Base-by-base conservation (phyloP, 2,113 vertebrate species). In the Cryptotis parvus region DNA sequence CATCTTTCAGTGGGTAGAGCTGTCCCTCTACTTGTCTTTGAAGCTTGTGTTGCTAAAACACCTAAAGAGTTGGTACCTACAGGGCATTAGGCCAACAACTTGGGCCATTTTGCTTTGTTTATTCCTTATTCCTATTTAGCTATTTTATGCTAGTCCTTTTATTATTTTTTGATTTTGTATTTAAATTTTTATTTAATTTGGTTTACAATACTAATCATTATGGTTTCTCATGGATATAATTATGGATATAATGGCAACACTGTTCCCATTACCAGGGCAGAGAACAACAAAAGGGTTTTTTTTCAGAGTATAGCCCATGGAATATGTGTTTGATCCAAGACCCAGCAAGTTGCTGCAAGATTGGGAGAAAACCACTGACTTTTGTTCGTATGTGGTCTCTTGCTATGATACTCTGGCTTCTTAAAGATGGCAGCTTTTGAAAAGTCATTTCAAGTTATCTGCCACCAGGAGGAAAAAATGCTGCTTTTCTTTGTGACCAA, bases 391-490 rank as follows among this genome's bases (percentile, higher is more conserved):
- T 45, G 29, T 24, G 1, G 9, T 90, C 26, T 90, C 74, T 83
- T 43, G 55, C 37, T 86, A 31, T 61, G 43, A 76, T 90, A 82
- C 70, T 69, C 3, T 33, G 83, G 91, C 66, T 49, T 96, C 52
- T 89, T 69, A 76, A 92, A 84, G 84, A 81, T n/a, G 45, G 72
- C 26, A 80, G 76, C 68, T 92, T 94, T 96, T 94, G 91, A 89
- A 95, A 92, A 84, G 86, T 84, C 86, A 95, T 93, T 95, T 58
- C 22, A 58, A 58, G 55, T 58, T 86, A 91, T 76, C 86, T 95
- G 72, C 92, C 94, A 94, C 79, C 65, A 89, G 77, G 26, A 92
- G 84, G 80, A 94, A 83, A 88, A 85, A 52, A 5, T 20, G 0
- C 0, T 74, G 61, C 77, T 45, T 86, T 74, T 94, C 66, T 69